Evolutionary conservation across 2,797 vertebrate genomes (phyloP).

Genomic region (Toxotes lorentzi): DNA sequence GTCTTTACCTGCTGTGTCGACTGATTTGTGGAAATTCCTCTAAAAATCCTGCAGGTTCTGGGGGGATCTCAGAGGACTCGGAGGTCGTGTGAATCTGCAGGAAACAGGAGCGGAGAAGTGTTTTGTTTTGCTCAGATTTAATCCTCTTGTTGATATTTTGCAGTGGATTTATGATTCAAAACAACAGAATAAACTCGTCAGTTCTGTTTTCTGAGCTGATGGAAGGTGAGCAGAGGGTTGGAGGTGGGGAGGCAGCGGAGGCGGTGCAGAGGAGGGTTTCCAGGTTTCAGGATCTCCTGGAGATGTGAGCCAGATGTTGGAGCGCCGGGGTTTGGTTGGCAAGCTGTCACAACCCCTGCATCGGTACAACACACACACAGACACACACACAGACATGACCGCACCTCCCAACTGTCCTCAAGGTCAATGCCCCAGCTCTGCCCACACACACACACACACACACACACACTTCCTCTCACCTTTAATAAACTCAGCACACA

Average conservation of each 20-base stretch:
- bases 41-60: constrained; percentile 28
- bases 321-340: constrained; percentile 63
- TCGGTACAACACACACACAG: constrained; percentile 27
- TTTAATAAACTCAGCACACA: constrained; percentile 38
- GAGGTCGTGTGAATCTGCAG: constrained; percentile 52
- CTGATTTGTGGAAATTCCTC: constrained; percentile 5
- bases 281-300: constrained; percentile 54
- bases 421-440: constrained; percentile 50
- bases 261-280: constrained; percentile 1
- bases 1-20: constrained; percentile 32
- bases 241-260: constrained; percentile 1
- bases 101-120: background rate
- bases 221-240: constrained; percentile 36
- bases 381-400: constrained; percentile 44
- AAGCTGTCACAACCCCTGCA: constrained; percentile 68
- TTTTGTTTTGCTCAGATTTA: constrained; percentile 7
- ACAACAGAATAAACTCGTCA: background rate
- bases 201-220: background rate
- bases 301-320: constrained; percentile 78
- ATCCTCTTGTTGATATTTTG: constrained; percentile 10
- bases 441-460: constrained; percentile 20
- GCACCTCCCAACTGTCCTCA: constrained; percentile 56
- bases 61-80: constrained; percentile 21
- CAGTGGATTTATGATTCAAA: constrained; percentile 31
- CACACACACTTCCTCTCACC: background rate